Conservation (phyloP, 2,113 vertebrate genomes). For the Mellivora capensis region DNA sequence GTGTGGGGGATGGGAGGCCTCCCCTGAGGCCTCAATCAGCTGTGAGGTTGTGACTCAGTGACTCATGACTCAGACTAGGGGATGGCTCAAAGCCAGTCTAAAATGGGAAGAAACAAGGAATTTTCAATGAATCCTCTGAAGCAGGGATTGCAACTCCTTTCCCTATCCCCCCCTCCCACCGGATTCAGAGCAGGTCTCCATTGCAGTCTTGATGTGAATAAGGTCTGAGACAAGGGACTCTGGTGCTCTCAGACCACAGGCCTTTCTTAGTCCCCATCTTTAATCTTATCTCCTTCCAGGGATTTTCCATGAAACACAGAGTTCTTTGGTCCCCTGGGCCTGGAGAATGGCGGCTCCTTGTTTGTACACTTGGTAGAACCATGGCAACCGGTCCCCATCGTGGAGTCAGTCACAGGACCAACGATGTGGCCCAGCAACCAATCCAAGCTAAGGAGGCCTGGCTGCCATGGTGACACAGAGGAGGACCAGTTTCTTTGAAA, state of each 20-base stretch:
- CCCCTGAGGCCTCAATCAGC: slow-evolving; percentile 78
- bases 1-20: neutral
- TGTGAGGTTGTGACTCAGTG: slow-evolving; percentile 72
- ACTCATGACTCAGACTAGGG: slow-evolving; percentile 82
- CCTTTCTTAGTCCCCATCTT: neutral
- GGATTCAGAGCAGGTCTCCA: neutral
- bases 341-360: neutral
- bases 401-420: neutral
- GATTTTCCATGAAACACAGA: slow-evolving; percentile 10
- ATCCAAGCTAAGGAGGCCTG: slow-evolving; percentile 16
- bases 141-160: neutral
- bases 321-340: neutral
- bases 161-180: neutral
- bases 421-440: neutral
- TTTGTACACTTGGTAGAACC: slow-evolving; percentile 31
- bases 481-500: neutral
- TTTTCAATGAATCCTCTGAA: neutral
- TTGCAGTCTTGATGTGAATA: neutral
- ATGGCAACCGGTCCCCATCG: slow-evolving; percentile 20
- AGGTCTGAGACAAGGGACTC: neutral
- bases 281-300: neutral
- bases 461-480: slow-evolving; percentile 54
- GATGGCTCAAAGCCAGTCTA: slow-evolving; percentile 90
- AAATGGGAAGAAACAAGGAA: slow-evolving; percentile 32
- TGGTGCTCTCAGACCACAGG: neutral